Percentiles rank a stretch among this genome's conserved stretches.
Conservation (phyloP, 1,140 invertebrate genomes). For the Euura lappo region DNA sequence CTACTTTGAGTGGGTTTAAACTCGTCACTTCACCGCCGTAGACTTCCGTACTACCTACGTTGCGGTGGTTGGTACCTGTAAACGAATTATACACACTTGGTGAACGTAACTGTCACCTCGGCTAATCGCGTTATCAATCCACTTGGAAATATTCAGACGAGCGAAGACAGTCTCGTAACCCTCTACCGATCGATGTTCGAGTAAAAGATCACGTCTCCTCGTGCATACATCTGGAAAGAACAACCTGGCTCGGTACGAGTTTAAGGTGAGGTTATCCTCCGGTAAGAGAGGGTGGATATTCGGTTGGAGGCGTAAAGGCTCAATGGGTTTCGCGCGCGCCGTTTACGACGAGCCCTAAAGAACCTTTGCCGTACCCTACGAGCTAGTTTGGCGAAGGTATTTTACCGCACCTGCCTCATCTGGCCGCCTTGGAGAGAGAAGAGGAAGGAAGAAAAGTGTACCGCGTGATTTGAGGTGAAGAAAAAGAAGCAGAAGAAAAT, state of each 20-base stretch:
- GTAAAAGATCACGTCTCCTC: no score
- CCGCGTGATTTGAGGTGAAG: not conserved
- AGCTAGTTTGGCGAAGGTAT: not conserved
- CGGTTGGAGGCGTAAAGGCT: not conserved
- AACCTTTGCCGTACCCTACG: not conserved
- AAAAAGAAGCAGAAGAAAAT: not conserved
- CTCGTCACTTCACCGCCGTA: not conserved
- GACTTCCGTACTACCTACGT: not conserved
- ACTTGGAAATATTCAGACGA: not conserved
- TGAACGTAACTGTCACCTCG: not conserved
- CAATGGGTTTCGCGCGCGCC: not conserved
- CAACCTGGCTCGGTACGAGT: no score
- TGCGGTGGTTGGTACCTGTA: not conserved
- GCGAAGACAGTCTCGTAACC: not conserved
- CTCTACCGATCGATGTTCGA: no score
- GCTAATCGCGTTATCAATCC: not conserved
- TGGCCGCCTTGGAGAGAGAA: no score
- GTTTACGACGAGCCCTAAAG: not conserved
- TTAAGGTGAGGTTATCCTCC: no score
- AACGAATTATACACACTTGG: not conserved
- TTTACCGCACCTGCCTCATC: not conserved
- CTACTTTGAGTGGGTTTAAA: conserved; percentile 1
- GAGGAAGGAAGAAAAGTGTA: no score
- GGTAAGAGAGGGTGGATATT: not conserved
- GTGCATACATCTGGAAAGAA: no score